A percentile compares a stretch with the other conserved stretches of the same genome.
These are phyloP conservation scores for Deilephila porcellus DNA, from an alignment of 2,888 invertebrate species.

Conservation along the genomic window DNA sequence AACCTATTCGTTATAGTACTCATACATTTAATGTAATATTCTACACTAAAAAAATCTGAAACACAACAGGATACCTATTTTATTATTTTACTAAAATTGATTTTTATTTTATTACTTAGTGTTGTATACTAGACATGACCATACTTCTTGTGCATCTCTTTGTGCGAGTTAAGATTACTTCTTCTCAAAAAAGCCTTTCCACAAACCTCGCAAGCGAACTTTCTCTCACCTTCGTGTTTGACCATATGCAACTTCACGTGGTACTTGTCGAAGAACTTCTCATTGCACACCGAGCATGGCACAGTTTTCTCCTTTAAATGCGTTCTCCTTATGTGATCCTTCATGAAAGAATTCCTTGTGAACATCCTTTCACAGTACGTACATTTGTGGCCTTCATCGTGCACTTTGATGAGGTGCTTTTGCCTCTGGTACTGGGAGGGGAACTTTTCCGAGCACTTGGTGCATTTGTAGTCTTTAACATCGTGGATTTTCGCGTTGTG, in stretches of 20 bases:
- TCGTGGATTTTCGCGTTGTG: slow-evolving; percentile 73
- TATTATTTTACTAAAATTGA: too few relatives aligned
- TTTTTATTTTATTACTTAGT: background rate
- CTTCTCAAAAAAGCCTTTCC: slow-evolving; percentile 84
- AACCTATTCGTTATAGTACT: too few relatives aligned
- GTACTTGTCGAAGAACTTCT: slow-evolving; percentile 76
- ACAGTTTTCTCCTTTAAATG: slow-evolving; percentile 79
- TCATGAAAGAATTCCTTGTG: slow-evolving; percentile 77
- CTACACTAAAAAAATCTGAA: too few relatives aligned
- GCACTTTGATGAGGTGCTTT: slow-evolving; percentile 80
- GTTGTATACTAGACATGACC: slow-evolving; percentile 49
- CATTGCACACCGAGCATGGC: slow-evolving; percentile 70
- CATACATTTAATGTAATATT: too few relatives aligned
- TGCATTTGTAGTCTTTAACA: slow-evolving; percentile 73
- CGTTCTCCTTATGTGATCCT: slow-evolving; percentile 72
- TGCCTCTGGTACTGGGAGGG: slow-evolving; percentile 81
- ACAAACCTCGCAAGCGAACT: slow-evolving; percentile 84
- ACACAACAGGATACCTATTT: too few relatives aligned
- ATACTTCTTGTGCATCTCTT: slow-evolving; percentile 79
- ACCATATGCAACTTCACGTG: slow-evolving; percentile 78
- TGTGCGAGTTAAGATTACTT: slow-evolving; percentile 85
- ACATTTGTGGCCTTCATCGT: slow-evolving; percentile 75
- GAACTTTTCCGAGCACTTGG: slow-evolving; percentile 74
- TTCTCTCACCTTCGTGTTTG: slow-evolving; percentile 81
- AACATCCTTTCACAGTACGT: slow-evolving; percentile 73